These are phyloP conservation scores for Psilanteris sp. DNA, from an alignment of 1,140 invertebrate genomes.

Conservation along the genomic window DNA sequence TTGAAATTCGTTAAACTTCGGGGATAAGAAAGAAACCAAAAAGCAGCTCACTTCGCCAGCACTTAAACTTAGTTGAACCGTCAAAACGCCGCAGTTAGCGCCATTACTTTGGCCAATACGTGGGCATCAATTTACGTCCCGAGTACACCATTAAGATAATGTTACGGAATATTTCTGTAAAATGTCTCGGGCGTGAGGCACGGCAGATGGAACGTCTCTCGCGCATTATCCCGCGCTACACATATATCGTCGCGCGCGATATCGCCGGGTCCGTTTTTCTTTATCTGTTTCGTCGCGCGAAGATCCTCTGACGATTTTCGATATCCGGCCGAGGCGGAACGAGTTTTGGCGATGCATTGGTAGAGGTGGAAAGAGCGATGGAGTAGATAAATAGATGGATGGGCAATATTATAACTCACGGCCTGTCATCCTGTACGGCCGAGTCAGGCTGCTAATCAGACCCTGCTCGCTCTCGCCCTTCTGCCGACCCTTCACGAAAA, in stretches of 20 bases:
- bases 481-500: constrained; percentile 79
- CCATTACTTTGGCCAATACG: constrained; percentile 18
- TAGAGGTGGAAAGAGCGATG: constrained; percentile 63
- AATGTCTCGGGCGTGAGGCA: constrained; percentile 13
- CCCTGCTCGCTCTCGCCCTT: constrained; percentile 75
- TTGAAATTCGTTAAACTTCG: too few relatives aligned
- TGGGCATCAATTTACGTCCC: constrained; percentile 28
- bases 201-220: constrained; percentile 20
- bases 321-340: constrained; percentile 61
- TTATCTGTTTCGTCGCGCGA: constrained; percentile 64
- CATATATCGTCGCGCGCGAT: constrained; percentile 18
- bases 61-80: too few relatives aligned
- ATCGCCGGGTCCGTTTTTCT: constrained; percentile 32
- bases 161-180: constrained; percentile 46
- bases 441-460: constrained; percentile 80
- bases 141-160: constrained; percentile 35
- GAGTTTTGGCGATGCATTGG: constrained; percentile 44
- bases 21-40: not conserved
- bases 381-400: constrained; percentile 80
- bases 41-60: too few relatives aligned
- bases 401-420: constrained; percentile 80
- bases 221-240: constrained; percentile 15
- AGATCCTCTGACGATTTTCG: constrained; percentile 60
- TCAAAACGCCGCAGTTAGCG: constrained; percentile 4
- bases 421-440: constrained; percentile 79